Percentiles rank a stretch among this genome's conserved stretches.
These are phyloP conservation scores for Stenodera caucasica DNA, from an alignment of 2,888 invertebrate species.

Conservation along the genomic window DNA sequence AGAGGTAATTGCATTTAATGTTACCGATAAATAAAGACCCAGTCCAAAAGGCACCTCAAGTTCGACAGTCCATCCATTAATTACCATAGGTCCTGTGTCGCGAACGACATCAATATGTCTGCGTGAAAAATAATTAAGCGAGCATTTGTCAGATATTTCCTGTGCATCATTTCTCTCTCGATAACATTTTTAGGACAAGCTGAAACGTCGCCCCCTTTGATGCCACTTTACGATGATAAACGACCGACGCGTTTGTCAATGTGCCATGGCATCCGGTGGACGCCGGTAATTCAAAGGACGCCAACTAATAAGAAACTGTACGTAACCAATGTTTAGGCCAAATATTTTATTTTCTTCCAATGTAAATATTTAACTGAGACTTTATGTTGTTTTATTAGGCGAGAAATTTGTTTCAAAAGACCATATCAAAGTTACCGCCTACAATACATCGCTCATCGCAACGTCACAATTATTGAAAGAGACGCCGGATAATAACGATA, in stretches of 20 bases:
- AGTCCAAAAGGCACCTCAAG: conserved; percentile 46
- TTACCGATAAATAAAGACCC: conserved; percentile 45
- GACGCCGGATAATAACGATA: conserved; percentile 7
- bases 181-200: conserved; percentile 55
- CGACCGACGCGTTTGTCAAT: conserved; percentile 53
- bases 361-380: conserved; percentile 43
- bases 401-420: conserved; percentile 45
- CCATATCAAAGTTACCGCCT: conserved; percentile 47
- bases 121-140: conserved; percentile 55
- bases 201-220: conserved; percentile 51
- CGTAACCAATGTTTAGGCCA: conserved; percentile 42
- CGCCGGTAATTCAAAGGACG: conserved; percentile 18
- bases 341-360: conserved; percentile 43
- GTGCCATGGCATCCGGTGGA: conserved; percentile 51
- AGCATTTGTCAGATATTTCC: conserved; percentile 55
- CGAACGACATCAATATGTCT: conserved; percentile 51
- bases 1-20: conserved; percentile 50
- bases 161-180: conserved; percentile 52
- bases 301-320: conserved; percentile 42
- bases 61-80: conserved; percentile 46
- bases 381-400: conserved; percentile 43
- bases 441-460: conserved; percentile 42
- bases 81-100: conserved; percentile 33
- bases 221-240: conserved; percentile 54
- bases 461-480: conserved; percentile 28